Conservation (phyloP, 1,140 invertebrate species). For the Himalopsyche phryganea region DNA sequence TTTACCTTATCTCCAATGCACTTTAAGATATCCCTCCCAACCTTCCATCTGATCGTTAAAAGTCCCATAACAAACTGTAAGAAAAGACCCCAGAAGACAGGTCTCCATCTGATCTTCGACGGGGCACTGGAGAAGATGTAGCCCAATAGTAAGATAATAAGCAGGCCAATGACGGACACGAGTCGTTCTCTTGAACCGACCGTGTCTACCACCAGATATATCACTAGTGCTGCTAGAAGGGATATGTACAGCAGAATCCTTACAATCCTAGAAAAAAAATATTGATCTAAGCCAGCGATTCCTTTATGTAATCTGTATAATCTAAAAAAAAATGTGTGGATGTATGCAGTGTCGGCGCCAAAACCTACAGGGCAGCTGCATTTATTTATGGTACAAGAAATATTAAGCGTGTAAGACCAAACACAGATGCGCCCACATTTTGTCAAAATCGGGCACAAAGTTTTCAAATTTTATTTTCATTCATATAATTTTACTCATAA, state of each 20-base stretch:
- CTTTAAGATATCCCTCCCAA: constrained; percentile 72
- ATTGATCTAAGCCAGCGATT: no score
- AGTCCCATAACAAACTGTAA: constrained; percentile 86
- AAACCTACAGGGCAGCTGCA: no score
- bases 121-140: constrained; percentile 49
- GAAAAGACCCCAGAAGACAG: constrained; percentile 66
- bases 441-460: no score
- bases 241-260: constrained; percentile 37
- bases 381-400: no score
- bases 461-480: no score
- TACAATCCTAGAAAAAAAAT: constrained; percentile 38
- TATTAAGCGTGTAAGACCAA: no score
- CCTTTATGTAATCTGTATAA: no score
- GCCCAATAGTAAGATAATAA: constrained; percentile 47
- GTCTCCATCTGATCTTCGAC: constrained; percentile 61
- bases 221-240: constrained; percentile 49
- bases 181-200: constrained; percentile 58
- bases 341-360: no score
- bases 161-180: constrained; percentile 61
- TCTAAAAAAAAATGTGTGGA: no score
- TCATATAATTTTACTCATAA: no score
- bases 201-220: constrained; percentile 66
- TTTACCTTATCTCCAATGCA: constrained; percentile 72
- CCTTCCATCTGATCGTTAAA: constrained; percentile 78
- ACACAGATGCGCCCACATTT: no score